Evolutionary conservation across 2,113 vertebrate species (phyloP).

Genomic region (Aythya baeri): DNA sequence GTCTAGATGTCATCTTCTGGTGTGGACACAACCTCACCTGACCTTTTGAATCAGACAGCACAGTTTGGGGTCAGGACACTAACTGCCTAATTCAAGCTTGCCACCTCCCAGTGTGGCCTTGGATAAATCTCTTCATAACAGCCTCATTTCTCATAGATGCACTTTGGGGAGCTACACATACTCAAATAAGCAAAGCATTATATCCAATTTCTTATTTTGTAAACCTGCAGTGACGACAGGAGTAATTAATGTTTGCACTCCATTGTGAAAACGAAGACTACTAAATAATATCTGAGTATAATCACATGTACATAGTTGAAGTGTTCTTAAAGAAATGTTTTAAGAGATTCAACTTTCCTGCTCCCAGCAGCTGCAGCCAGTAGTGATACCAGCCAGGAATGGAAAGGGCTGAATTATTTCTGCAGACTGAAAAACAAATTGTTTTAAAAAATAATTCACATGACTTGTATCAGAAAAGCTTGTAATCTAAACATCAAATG

Average conservation of each 20-base stretch:
- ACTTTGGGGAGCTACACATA: background rate
- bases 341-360: background rate
- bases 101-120: background rate
- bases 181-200: background rate
- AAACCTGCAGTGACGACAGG: background rate
- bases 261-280: background rate
- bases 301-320: background rate
- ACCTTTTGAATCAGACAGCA: background rate
- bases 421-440: background rate
- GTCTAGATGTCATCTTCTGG: background rate
- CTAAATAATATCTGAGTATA: background rate
- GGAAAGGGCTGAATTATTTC: background rate
- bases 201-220: background rate
- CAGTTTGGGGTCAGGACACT: background rate
- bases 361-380: background rate
- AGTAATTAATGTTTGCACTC: conserved; percentile 3
- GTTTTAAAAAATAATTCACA: background rate
- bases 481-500: background rate
- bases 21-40: background rate
- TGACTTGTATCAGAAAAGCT: background rate
- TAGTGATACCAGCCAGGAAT: background rate
- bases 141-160: background rate
- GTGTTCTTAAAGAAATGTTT: background rate
- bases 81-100: background rate
- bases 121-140: background rate